Conservation (phyloP, 2,113 vertebrate species). For the Archilochus colubris region DNA sequence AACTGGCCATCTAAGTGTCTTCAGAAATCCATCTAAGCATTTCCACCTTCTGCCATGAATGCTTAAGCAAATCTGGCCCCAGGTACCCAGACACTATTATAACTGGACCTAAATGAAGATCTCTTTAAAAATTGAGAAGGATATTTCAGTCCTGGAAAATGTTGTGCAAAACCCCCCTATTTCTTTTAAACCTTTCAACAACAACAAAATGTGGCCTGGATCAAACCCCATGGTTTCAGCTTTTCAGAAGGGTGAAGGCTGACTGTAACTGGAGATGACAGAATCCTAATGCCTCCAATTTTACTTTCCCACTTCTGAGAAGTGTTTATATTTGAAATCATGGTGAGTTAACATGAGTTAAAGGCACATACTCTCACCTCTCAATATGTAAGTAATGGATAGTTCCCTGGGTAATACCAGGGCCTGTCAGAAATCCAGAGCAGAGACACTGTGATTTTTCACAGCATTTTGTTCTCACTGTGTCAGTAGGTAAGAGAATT, state of each 20-base stretch:
- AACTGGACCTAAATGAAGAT: neutral
- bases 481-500: conserved; percentile 16
- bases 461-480: conserved; percentile 12
- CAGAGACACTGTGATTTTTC: conserved; percentile 49
- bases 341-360: conserved; percentile 40
- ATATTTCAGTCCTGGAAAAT: neutral
- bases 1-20: neutral
- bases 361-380: conserved; percentile 39
- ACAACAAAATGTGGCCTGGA: neutral
- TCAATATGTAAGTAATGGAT: conserved; percentile 28
- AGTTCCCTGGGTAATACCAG: conserved; percentile 22
- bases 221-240: neutral
- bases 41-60: neutral
- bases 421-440: conserved; percentile 41
- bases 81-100: neutral
- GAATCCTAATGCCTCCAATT: conserved; percentile 51
- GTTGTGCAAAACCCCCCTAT: neutral
- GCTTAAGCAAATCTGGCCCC: neutral
- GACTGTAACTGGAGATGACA: conserved; percentile 49
- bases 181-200: conserved; percentile 32
- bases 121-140: neutral
- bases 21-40: neutral
- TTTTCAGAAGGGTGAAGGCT: conserved; percentile 45
- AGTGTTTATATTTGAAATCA: conserved; percentile 68
- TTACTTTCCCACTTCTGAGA: conserved; percentile 38